These are phyloP conservation scores for Cirrhinus molitorella DNA, from an alignment of 2,797 vertebrate species.

Conservation along the genomic window DNA sequence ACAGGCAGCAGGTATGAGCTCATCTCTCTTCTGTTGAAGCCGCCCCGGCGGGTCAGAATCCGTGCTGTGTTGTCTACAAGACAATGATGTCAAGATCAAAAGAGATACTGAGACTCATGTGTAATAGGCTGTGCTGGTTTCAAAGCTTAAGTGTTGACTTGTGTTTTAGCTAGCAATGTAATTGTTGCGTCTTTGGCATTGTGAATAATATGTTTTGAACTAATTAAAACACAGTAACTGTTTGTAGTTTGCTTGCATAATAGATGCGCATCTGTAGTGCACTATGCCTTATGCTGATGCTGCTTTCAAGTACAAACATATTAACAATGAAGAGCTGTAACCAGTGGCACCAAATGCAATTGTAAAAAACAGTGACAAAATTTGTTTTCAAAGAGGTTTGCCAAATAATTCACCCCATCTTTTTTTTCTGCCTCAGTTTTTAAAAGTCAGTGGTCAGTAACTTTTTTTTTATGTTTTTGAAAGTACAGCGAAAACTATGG, in stretches of 20 bases:
- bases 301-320: too few relatives aligned
- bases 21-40: conserved; percentile 92
- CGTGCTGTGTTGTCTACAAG: conserved; percentile 93
- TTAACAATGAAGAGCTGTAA: background rate
- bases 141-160: background rate
- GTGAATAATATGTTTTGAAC: background rate
- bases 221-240: background rate
- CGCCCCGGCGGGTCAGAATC: conserved; percentile 91
- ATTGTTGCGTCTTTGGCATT: background rate
- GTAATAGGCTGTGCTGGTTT: background rate
- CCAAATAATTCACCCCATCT: background rate
- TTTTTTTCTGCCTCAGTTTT: background rate
- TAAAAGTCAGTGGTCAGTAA: background rate
- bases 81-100: conserved; percentile 28
- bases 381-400: background rate
- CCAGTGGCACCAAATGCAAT: background rate
- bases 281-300: background rate
- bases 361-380: background rate
- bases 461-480: too few relatives aligned
- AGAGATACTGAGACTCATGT: background rate
- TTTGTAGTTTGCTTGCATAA: background rate
- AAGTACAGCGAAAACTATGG: too few relatives aligned
- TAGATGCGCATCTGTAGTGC: background rate
- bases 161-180: background rate
- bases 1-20: conserved; percentile 92